Evolutionary conservation across 2,797 vertebrate species (phyloP), one percentile per base, ranked within the genome.

Genomic region (Tokudaia tokunoshimensis): DNA sequence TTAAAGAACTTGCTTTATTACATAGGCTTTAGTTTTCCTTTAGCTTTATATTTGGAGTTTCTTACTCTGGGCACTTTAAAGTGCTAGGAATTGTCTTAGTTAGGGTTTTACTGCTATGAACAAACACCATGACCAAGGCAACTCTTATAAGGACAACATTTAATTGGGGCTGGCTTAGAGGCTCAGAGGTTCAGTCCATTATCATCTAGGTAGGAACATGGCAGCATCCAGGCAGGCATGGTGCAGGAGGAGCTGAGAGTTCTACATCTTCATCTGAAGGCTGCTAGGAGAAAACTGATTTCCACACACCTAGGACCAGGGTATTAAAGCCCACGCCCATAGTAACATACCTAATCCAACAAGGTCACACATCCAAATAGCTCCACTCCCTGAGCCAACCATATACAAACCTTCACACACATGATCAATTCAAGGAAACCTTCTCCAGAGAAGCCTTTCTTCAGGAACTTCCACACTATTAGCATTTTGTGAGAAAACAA

Each of bases 401-500:
- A 72, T 9, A 20, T n/a, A n/a, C 34, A 70, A 70, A n/a, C 15
- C 34, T 19, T 70, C 34, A 70, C 34, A 92, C 81, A 34, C 90
- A 94, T 94, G 75, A 93, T 93, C 78, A 84, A 76, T 94, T 70
- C 88, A 94, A 82, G 88, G 96, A 96, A 94, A 75, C 10, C 37
- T 86, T 87, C 6, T 74, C 55, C 63, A 90, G 26, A 67, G 55
- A 85, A 92, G 1, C 0, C 37, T 91, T 80, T 92, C n/a, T 86
- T 85, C 14, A 70, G 72, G 93, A 92, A 31, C n/a, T 94, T 87
- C n/a, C 12, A 91, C 12, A 89, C 37, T 86, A 79, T 82, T 79
- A 74, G 11, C 47, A 50, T 93, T 52, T 92, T 80, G 37, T 34
- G 78, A 96, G 50, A 89, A 67, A 97, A 76, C 14, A 86, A 86